phyloP scores from a whole-genome alignment of 2,113 vertebrate species.

The Mungos mungo region DNA sequence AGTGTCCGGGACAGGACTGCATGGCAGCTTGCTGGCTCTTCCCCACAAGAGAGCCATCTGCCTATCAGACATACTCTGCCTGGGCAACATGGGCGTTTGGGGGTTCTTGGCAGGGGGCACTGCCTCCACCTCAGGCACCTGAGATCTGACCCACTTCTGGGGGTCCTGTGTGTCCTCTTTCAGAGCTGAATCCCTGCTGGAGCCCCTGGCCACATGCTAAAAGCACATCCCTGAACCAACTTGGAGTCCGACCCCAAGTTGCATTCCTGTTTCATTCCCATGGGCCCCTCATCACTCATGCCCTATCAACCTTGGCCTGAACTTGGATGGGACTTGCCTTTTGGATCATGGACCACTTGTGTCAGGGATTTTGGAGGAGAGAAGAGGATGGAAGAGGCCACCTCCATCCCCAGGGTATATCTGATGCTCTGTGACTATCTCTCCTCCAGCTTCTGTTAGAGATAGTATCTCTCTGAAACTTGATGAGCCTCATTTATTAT shows the following conservation, averaged over 20 bases:
- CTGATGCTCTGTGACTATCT: neutral
- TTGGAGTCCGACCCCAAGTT: neutral
- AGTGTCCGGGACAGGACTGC: neutral
- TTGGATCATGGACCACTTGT: neutral
- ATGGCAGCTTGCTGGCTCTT: neutral
- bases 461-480: neutral
- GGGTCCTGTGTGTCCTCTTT: neutral
- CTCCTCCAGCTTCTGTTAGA: neutral
- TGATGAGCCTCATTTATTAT: neutral
- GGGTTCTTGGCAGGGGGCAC: neutral
- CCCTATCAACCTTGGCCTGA: neutral
- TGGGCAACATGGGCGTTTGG: neutral
- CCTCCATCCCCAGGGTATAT: neutral
- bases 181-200: neutral
- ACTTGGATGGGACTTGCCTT: neutral
- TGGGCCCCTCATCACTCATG: neutral
- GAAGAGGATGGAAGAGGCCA: neutral
- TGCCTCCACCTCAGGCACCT: accelerated
- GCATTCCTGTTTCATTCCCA: neutral
- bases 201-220: neutral
- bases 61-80: neutral
- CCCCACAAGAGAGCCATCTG: neutral
- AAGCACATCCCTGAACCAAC: neutral
- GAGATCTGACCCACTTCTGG: neutral
- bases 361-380: neutral